Percentiles rank a stretch among this genome's conserved stretches.
Conservation (phyloP, 2,888 invertebrate species). For the Antheraea assamensis region DNA sequence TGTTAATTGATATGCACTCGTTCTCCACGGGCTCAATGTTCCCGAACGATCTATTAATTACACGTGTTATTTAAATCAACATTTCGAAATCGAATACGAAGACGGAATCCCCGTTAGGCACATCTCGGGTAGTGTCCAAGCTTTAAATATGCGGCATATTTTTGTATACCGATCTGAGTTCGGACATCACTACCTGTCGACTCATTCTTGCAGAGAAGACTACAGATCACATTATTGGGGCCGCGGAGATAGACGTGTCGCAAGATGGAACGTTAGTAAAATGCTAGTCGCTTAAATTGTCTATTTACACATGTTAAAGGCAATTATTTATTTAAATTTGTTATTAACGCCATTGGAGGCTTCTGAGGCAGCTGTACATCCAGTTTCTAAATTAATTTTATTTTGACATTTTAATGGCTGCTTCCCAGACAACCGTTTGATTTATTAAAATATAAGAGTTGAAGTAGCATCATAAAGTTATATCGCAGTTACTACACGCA, state of each 20-base stretch:
- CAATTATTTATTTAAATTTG: slow-evolving; percentile 15
- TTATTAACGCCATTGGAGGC: slow-evolving; percentile 12
- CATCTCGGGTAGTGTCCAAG: slow-evolving; percentile 5
- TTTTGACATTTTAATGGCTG: slow-evolving; percentile 11
- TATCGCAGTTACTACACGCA: not conserved
- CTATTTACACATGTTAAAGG: slow-evolving; percentile 4
- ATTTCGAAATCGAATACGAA: slow-evolving; percentile 5
- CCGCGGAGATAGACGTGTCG: not conserved
- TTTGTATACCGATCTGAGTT: slow-evolving; percentile 4
- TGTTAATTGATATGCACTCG: not conserved
- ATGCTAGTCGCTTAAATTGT: not conserved
- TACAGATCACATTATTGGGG: not conserved
- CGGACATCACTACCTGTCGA: not conserved
- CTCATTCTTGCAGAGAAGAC: not conserved
- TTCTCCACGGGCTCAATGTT: not conserved
- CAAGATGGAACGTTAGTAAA: not conserved
- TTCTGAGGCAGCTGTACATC: slow-evolving; percentile 13
- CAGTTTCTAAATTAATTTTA: slow-evolving; percentile 14
- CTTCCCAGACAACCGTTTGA: slow-evolving; percentile 10
- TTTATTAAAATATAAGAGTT: slow-evolving; percentile 13
- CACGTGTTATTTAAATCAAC: slow-evolving; percentile 10
- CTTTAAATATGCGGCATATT: slow-evolving; percentile 7
- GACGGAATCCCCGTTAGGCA: not conserved
- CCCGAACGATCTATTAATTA: slow-evolving; percentile 5
- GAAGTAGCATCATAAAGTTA: slow-evolving; percentile 3